phyloP scores from a whole-genome alignment of 2,113 vertebrate genomes.

The Natator depressus region DNA sequence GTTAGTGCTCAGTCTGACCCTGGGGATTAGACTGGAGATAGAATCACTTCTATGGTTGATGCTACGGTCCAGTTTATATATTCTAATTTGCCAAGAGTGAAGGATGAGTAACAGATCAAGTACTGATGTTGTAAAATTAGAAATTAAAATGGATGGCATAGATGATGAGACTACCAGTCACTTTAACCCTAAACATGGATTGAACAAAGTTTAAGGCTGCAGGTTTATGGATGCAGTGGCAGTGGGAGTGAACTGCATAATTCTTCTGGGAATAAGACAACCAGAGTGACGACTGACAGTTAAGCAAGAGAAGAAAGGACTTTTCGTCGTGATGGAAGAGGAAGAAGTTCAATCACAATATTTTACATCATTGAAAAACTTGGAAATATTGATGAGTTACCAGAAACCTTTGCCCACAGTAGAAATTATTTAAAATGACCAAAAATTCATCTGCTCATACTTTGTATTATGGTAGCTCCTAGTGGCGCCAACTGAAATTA shows the following conservation, averaged over 20 bases:
- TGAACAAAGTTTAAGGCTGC: neutral
- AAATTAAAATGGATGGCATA: rapidly evolving
- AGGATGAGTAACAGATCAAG: neutral
- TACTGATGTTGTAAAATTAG: rapidly evolving
- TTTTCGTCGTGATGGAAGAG: neutral
- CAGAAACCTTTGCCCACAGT: neutral
- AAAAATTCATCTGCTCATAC: neutral
- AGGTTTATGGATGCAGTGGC: neutral
- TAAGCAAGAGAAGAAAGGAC: neutral
- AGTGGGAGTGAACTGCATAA: neutral
- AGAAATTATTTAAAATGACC: neutral
- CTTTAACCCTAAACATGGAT: neutral
- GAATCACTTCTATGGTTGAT: neutral
- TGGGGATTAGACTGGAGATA: neutral
- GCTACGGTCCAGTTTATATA: too few species aligned
- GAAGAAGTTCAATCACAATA: neutral
- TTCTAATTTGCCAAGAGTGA: rapidly evolving
- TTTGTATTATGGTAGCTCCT: neutral
- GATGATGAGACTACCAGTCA: neutral
- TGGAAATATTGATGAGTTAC: neutral
- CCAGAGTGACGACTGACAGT: neutral
- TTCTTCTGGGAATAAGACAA: neutral
- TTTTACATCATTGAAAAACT: rapidly evolving
- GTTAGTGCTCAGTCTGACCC: neutral
- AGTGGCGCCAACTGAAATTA: neutral